phyloP scores from a whole-genome alignment of 2,113 vertebrate species.

The Sturnus vulgaris region DNA sequence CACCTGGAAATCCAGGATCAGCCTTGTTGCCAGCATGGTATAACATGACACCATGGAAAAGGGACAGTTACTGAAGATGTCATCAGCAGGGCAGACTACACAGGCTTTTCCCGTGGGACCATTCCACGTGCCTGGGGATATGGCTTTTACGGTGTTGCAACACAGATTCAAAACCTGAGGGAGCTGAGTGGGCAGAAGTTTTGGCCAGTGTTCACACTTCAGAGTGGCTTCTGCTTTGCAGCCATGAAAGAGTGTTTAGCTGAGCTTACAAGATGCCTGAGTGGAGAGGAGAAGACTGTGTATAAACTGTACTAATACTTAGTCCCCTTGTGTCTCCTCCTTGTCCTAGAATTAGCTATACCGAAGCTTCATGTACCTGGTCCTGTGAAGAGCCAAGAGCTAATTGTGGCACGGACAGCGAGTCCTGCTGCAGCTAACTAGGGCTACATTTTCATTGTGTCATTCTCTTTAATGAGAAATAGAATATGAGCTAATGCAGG shows the following conservation, averaged over 20 bases:
- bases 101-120: not conserved
- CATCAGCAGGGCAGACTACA: not conserved
- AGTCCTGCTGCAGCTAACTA: not conserved
- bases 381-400: not conserved
- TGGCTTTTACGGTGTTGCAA: not conserved
- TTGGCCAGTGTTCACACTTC: not conserved
- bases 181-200: not conserved
- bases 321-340: not conserved
- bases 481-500: not conserved
- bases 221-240: not conserved
- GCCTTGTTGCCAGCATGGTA: not conserved
- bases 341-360: not conserved
- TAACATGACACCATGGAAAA: not conserved
- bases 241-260: not conserved
- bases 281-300: not conserved
- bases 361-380: not conserved
- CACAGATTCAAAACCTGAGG: not conserved
- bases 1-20: not conserved
- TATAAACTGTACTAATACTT: not conserved
- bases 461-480: not conserved
- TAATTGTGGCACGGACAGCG: not conserved
- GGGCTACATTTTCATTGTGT: not conserved
- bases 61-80: not conserved
- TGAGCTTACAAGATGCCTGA: not conserved
- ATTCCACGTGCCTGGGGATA: not conserved